phyloP scores from a whole-genome alignment of 2,888 invertebrate species.

The Leptarthrus brevirostris region DNA sequence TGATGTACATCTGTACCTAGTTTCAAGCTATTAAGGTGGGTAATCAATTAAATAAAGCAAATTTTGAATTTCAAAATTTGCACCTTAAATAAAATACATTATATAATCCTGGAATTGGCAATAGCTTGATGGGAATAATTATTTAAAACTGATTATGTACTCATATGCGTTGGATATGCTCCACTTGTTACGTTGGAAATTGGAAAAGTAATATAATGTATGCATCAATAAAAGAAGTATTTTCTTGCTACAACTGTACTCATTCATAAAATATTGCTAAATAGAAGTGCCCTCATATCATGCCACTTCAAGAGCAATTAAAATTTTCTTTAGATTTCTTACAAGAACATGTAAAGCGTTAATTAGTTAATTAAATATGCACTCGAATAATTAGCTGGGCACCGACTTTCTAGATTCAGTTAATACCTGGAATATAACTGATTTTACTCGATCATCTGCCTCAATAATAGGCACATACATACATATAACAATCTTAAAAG shows the following conservation, averaged over 20 bases:
- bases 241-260: conserved; percentile 10
- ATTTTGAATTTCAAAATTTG: too few relatives aligned
- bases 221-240: too few relatives aligned
- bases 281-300: too few relatives aligned
- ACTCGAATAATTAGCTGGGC: neutral
- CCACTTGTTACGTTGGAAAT: conserved; percentile 8
- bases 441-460: neutral
- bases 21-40: too few relatives aligned
- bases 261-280: neutral
- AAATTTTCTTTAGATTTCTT: conserved; percentile 11
- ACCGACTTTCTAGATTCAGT: conserved; percentile 13
- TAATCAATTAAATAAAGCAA: too few relatives aligned
- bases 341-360: conserved; percentile 19
- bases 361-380: conserved; percentile 3
- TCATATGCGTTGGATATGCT: conserved; percentile 17
- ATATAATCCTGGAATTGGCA: too few relatives aligned
- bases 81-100: too few relatives aligned
- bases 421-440: neutral
- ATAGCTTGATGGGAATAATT: too few relatives aligned
- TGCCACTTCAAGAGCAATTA: neutral
- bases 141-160: neutral
- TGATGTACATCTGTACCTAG: neutral
- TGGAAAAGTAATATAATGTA: conserved; percentile 1
- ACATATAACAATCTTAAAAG: too few relatives aligned
- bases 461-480: neutral